Evolutionary conservation across 2,113 vertebrate species (phyloP).

Genomic region (Urocolius indicus): DNA sequence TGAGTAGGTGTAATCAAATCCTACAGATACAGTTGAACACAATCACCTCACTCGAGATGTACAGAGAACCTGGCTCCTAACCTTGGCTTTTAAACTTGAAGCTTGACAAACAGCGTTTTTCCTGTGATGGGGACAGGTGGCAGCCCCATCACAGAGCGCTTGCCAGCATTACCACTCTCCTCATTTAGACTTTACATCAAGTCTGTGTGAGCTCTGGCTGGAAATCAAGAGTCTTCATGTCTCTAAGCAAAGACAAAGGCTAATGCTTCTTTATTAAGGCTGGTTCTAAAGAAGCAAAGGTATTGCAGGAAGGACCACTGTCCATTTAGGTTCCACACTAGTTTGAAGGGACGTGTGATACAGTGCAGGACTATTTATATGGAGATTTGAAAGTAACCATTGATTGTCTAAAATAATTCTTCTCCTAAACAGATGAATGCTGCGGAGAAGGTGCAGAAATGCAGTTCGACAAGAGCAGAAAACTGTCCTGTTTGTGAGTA

Average conservation of each 20-base stretch:
- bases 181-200: constrained; percentile 73
- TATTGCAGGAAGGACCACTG: background rate
- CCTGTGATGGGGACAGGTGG: constrained; percentile 60
- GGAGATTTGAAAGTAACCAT: constrained; percentile 33
- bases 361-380: background rate
- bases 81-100: constrained; percentile 42
- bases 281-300: constrained; percentile 42
- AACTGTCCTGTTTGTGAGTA: constrained; percentile 10
- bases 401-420: constrained; percentile 44
- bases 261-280: background rate
- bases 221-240: constrained; percentile 6
- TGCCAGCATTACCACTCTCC: constrained; percentile 38
- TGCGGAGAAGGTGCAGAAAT: background rate
- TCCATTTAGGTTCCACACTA: constrained; percentile 32
- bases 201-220: constrained; percentile 60
- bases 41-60: background rate
- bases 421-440: background rate
- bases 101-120: constrained; percentile 18
- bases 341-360: constrained; percentile 32
- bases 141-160: constrained; percentile 9
- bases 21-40: background rate
- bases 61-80: constrained; percentile 34
- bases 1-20: constrained; percentile 16
- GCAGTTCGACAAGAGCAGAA: background rate
- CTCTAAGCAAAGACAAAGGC: constrained; percentile 65